phyloP scores from a whole-genome alignment of 1,140 invertebrate genomes.

The Lordiphosa clarofinis region DNA sequence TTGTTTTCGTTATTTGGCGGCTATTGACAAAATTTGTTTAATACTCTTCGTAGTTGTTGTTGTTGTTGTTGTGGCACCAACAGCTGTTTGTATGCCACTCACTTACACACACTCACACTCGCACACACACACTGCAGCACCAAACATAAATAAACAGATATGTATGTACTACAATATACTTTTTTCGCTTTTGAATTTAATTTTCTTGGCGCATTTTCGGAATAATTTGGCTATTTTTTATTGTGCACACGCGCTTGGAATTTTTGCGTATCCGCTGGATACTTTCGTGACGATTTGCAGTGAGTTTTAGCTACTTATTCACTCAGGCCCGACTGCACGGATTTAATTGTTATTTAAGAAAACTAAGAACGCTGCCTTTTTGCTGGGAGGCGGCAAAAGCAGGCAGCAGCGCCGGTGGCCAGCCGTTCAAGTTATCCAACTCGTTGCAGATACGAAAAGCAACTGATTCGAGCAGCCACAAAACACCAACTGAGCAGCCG shows the following conservation, averaged over 20 bases:
- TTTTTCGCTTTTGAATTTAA: slow-evolving; percentile 23
- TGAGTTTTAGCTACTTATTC: slow-evolving; percentile 7
- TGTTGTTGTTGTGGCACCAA: slow-evolving; percentile 45
- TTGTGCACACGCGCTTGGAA: slow-evolving; percentile 41
- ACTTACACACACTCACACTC: slow-evolving; percentile 13
- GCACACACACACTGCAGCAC: background rate
- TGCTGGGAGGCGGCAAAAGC: too few species aligned
- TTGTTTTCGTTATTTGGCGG: slow-evolving; percentile 12
- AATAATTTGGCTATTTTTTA: slow-evolving; percentile 32
- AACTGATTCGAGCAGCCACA: slow-evolving; percentile 51
- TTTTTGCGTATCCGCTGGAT: slow-evolving; percentile 13
- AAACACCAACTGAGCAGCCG: slow-evolving; percentile 23
- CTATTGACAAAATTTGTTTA: slow-evolving; percentile 26
- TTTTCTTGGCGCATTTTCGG: slow-evolving; percentile 51
- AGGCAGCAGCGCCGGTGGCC: slow-evolving; percentile 35
- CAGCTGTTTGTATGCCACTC: slow-evolving; percentile 60
- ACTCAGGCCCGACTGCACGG: slow-evolving; percentile 3
- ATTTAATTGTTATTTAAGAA: too few species aligned
- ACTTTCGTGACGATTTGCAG: slow-evolving; percentile 14
- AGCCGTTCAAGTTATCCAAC: slow-evolving; percentile 59
- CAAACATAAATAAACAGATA: slow-evolving; percentile 61
- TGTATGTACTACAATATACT: slow-evolving; percentile 23
- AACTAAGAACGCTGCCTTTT: too few species aligned
- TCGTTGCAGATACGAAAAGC: slow-evolving; percentile 60
- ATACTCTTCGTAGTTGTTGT: slow-evolving; percentile 24